Conservation (phyloP, 1,140 invertebrate genomes). For the Nasonia longicornis region DNA sequence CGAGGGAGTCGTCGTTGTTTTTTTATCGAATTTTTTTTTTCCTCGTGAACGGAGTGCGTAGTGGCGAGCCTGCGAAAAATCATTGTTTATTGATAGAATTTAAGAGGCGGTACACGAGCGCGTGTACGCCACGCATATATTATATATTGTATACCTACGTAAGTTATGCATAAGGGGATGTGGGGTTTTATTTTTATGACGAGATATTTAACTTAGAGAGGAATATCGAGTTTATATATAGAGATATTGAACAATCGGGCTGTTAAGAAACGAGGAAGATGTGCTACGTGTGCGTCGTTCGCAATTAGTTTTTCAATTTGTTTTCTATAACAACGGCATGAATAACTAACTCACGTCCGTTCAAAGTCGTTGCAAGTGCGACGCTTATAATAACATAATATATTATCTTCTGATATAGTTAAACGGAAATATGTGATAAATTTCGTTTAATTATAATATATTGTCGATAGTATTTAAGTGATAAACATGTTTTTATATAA, state of each 20-base stretch:
- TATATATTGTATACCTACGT: not conserved
- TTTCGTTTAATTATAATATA: not conserved
- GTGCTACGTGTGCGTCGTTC: not conserved
- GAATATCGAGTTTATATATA: not conserved
- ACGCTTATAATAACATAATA: not conserved
- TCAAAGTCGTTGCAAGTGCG: not conserved
- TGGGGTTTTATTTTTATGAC: slow-evolving; percentile 38
- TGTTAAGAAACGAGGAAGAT: not conserved
- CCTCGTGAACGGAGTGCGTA: not conserved
- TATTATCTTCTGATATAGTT: not conserved
- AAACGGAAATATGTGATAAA: not conserved
- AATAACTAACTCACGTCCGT: not conserved
- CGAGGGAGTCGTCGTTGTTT: not conserved
- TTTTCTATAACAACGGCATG: not conserved
- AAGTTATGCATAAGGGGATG: slow-evolving; percentile 5
- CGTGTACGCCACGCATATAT: slow-evolving; percentile 22
- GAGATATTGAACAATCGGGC: not conserved
- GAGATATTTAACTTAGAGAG: not conserved
- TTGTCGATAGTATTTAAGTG: not conserved
- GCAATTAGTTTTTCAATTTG: not conserved
- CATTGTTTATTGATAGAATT: slow-evolving; percentile 42
- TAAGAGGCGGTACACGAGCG: not conserved
- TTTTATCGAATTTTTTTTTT: slow-evolving; percentile 28
- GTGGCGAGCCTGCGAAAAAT: slow-evolving; percentile 28
- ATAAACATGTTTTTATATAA: not conserved